Conservation (phyloP, 2,113 vertebrate species). For the Andinoacara biseriatus region DNA sequence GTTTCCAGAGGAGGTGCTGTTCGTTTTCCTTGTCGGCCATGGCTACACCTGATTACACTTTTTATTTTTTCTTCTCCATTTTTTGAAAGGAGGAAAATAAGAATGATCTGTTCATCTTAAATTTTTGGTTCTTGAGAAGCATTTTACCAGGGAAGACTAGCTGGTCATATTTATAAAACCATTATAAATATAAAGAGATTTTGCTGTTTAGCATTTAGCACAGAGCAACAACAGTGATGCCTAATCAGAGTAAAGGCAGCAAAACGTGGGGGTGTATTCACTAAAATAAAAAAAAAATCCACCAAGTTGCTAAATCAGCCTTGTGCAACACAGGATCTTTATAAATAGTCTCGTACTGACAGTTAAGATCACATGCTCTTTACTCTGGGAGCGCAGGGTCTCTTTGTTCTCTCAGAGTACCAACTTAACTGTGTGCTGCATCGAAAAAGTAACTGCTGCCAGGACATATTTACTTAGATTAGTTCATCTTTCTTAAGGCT, state of each 20-base stretch:
- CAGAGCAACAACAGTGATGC: not conserved
- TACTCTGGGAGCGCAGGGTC: not conserved
- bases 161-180: not conserved
- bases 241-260: constrained; percentile 7
- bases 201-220: not conserved
- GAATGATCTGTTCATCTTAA: not conserved
- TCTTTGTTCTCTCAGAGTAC: not conserved
- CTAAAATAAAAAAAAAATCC: constrained; percentile 11
- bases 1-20: not conserved
- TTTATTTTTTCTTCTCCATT: not conserved
- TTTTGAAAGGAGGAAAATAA: not conserved
- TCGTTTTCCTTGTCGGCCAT: not conserved
- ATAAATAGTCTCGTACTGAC: constrained; percentile 67
- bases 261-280: not conserved
- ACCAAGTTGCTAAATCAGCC: constrained; percentile 63
- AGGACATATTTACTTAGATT: not conserved
- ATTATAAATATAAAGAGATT: not conserved
- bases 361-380: constrained; percentile 66
- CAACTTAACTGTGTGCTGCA: not conserved
- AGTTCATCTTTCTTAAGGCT: not conserved
- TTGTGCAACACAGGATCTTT: constrained; percentile 79
- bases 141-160: not conserved
- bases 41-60: not conserved
- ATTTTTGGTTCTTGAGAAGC: not conserved
- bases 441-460: not conserved